Conservation (phyloP, 2,888 invertebrate genomes). For the Drosophila silvestris region DNA sequence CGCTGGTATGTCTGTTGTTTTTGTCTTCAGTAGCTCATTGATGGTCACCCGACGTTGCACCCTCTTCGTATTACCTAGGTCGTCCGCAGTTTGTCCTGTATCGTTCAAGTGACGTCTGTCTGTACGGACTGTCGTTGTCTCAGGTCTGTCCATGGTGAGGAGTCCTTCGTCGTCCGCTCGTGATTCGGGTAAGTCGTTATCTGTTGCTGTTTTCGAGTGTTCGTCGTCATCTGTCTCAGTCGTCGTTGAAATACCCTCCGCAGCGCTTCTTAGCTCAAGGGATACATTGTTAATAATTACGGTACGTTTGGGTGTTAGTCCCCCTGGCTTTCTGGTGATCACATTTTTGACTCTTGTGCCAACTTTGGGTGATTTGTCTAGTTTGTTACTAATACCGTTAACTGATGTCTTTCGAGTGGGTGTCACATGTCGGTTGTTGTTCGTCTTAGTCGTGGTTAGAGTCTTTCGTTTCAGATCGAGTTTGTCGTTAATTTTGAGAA, state of each 20-base stretch:
- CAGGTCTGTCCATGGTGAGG: neutral
- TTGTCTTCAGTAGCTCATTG: slow-evolving; percentile 12
- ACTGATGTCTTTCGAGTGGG: slow-evolving; percentile 76
- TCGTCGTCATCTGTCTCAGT: slow-evolving; percentile 12
- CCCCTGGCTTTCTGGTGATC: slow-evolving; percentile 53
- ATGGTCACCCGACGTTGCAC: slow-evolving; percentile 18
- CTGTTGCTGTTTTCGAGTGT: neutral
- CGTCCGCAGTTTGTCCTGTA: neutral
- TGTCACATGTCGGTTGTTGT: slow-evolving; percentile 62
- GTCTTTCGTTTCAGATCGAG: slow-evolving; percentile 86
- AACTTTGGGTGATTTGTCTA: slow-evolving; percentile 76
- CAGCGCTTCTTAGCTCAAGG: slow-evolving; percentile 79
- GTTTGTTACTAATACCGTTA: slow-evolving; percentile 78
- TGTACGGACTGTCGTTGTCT: slow-evolving; percentile 1
- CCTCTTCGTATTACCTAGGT: slow-evolving; percentile 6
- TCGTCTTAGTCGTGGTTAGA: slow-evolving; percentile 64
- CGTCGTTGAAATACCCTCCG: slow-evolving; percentile 22
- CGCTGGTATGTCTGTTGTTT: neutral
- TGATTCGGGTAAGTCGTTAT: slow-evolving; percentile 14
- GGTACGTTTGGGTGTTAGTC: slow-evolving; percentile 71
- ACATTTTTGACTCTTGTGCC: slow-evolving; percentile 60
- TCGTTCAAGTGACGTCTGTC: neutral
- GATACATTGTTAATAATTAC: slow-evolving; percentile 83
- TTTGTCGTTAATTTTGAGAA: slow-evolving; percentile 87
- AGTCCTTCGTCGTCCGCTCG: slow-evolving; percentile 4